Percentiles rank a stretch among this genome's conserved stretches.
Conservation (phyloP, 2,797 vertebrate genomes). For the Chromis chromis region DNA sequence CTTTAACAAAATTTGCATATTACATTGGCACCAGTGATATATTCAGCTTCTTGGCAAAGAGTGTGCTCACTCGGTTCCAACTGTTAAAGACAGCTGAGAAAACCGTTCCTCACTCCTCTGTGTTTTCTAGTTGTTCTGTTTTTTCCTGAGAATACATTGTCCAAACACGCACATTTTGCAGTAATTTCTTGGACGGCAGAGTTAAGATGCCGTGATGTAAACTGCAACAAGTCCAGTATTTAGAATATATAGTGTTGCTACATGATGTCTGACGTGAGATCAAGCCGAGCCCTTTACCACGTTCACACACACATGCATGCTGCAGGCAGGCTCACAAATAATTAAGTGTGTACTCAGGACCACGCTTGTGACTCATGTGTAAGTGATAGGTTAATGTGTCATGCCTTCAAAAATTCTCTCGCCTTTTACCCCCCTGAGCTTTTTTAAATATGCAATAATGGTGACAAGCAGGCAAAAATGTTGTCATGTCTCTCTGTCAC, state of each 20-base stretch:
- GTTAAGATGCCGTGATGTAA: slow-evolving; percentile 19
- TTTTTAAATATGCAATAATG: slow-evolving; percentile 47
- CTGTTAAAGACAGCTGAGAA: slow-evolving; percentile 68
- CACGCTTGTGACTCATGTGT: slow-evolving; percentile 35
- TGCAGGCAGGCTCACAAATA: not conserved
- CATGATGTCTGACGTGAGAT: slow-evolving; percentile 20
- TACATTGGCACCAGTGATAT: slow-evolving; percentile 61
- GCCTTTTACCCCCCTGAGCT: slow-evolving; percentile 28
- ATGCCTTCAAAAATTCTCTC: slow-evolving; percentile 34
- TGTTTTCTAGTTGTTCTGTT: slow-evolving; percentile 25
- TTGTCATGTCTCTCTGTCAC: slow-evolving; percentile 62
- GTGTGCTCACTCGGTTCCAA: slow-evolving; percentile 58
- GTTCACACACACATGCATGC: not conserved
- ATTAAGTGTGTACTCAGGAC: slow-evolving; percentile 9
- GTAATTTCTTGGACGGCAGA: slow-evolving; percentile 20
- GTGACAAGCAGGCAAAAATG: slow-evolving; percentile 58
- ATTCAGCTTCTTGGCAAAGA: slow-evolving; percentile 67
- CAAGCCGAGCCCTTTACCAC: slow-evolving; percentile 9
- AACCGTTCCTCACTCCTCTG: slow-evolving; percentile 40
- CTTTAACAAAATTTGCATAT: slow-evolving; percentile 75
- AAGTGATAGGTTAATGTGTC: slow-evolving; percentile 37
- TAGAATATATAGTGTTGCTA: not conserved
- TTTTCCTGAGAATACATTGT: slow-evolving; percentile 38
- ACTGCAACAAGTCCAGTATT: slow-evolving; percentile 12
- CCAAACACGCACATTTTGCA: slow-evolving; percentile 18